Percentiles rank a stretch among this genome's conserved stretches.
Conservation (phyloP, 2,888 invertebrate genomes). For the Acleris laterana region DNA sequence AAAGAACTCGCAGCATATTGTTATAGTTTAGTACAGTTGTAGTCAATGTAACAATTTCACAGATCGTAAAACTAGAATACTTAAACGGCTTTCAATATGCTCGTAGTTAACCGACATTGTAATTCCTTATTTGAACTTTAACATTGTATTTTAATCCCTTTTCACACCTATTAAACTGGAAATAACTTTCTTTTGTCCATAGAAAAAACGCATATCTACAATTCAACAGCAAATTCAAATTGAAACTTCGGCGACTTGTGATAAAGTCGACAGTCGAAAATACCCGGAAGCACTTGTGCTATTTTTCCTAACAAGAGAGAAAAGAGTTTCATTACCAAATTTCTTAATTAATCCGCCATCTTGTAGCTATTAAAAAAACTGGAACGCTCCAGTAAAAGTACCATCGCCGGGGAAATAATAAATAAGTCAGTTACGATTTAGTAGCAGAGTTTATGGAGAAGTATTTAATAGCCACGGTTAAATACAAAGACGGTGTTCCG, state of each 20-base stretch:
- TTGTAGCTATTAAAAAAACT: slow-evolving; percentile 31
- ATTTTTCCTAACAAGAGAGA: too few relatives aligned
- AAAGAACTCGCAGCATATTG: too few relatives aligned
- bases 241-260: too few relatives aligned
- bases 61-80: neutral
- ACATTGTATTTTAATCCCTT: slow-evolving; percentile 27
- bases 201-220: neutral
- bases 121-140: slow-evolving; percentile 7
- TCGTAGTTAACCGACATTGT: slow-evolving; percentile 1
- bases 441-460: slow-evolving; percentile 13
- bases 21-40: too few relatives aligned
- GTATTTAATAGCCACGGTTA: neutral
- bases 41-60: neutral
- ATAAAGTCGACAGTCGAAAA: too few relatives aligned
- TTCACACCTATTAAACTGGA: slow-evolving; percentile 17
- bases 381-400: slow-evolving; percentile 30
- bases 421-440: slow-evolving; percentile 20
- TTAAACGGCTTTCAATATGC: slow-evolving; percentile 5
- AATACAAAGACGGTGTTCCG: neutral
- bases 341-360: slow-evolving; percentile 32
- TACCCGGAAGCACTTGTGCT: too few relatives aligned
- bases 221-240: too few relatives aligned
- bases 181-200: slow-evolving; percentile 3
- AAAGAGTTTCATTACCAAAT: slow-evolving; percentile 34
- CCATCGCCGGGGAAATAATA: slow-evolving; percentile 27